Evolutionary conservation across 2,113 vertebrate species (phyloP), one percentile per base, ranked within the genome.

Genomic region (Triplophysa dalaica): DNA sequence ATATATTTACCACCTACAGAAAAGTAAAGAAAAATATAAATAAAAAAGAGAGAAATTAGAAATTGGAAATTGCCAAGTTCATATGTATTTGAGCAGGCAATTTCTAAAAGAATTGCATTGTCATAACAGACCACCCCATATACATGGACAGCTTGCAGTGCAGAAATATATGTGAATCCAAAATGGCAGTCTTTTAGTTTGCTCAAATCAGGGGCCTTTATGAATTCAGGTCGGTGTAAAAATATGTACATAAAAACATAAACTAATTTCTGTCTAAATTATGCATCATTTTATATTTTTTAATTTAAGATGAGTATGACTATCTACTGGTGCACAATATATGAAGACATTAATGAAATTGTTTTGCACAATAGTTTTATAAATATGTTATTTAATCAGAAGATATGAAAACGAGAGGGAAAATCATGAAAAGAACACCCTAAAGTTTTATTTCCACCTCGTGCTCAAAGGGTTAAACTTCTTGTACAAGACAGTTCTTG

Each of bases 401-500:
- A 86, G 85, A 89, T 89, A 89, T 69, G 85, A 80, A 89, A 89
- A 87, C 85, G 81, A 86, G 83, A 87, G 69, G 70, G 81, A 83
- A 88, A 90, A 58, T 21, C 54, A 76, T 78, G 86, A 86, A 68
- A 77, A 38, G 33, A 87, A 81, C 84, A 87, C 79, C 84, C 86
- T 86, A 89, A 81, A 85, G 88, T 92, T 93, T 91, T 89, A 91
- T 88, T 90, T 90, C 89, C 91, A 93, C 92, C 93, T 95, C 94
- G 94, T 96, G 95, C 95, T 98, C 95, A 96, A 98, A 98, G 95
- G 95, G 96, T 98, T 97, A 97, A 98, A 95, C 92, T 93, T 94
- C 93, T 94, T 93, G 94, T 91, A 93, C 87, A 88, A 90, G 86
- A 88, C 94, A 93, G 94, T 95, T 95, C 94, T 94, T 86, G 87